A percentile compares a stretch with the other conserved stretches of the same genome.
Evolutionary conservation across 2,113 vertebrate genomes (phyloP).

Genomic region (Leptosomus discolor): DNA sequence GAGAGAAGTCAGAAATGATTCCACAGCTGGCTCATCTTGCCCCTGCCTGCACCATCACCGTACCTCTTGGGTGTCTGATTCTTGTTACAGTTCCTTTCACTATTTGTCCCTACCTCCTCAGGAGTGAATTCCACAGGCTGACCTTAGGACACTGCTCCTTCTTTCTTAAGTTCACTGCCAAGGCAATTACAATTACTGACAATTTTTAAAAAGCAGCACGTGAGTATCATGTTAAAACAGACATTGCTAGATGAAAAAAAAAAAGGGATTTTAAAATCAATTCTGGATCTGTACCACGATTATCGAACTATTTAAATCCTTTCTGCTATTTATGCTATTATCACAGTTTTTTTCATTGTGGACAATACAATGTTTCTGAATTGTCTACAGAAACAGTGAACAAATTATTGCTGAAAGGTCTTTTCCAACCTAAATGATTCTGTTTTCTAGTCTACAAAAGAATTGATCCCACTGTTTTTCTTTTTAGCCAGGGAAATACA

Average conservation of each 20-base stretch:
- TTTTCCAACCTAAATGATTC: background rate
- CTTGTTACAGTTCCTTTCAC: background rate
- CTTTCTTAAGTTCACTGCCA: background rate
- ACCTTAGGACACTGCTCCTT: background rate
- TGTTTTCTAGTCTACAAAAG: background rate
- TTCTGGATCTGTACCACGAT: background rate
- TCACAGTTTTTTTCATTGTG: background rate
- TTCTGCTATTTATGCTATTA: background rate
- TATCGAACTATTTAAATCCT: background rate
- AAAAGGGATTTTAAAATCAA: background rate
- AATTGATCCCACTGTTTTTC: background rate
- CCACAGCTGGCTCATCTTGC: background rate
- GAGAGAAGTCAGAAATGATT: accelerated
- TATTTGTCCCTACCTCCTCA: background rate
- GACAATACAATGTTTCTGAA: background rate
- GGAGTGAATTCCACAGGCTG: background rate
- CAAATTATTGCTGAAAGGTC: background rate
- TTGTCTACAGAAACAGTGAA: background rate
- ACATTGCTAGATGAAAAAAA: background rate
- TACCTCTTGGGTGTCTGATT: background rate
- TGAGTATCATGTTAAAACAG: background rate
- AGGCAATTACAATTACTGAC: background rate
- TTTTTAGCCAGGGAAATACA: background rate
- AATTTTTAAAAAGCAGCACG: background rate
- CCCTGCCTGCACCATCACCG: background rate